Base-by-base conservation (phyloP, 2,113 vertebrate species). In the Oryzias curvinotus region DNA sequence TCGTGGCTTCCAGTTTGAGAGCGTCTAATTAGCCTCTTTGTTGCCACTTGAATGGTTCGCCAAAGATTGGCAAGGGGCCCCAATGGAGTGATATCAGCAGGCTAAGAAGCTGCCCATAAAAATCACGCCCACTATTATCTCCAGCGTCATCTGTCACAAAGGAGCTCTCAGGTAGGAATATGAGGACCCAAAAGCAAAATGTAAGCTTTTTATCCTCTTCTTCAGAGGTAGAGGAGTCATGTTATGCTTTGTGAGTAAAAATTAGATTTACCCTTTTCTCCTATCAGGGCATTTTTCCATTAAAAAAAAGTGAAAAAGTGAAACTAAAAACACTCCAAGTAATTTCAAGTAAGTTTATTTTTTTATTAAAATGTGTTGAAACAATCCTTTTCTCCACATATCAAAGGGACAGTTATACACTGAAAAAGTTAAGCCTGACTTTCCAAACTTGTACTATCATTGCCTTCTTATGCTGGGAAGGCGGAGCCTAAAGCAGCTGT, bases 1-100 rank as follows among this genome's bases (percentile, higher is more conserved):
- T 79, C 62, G 71, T 77, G 13, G 81, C 85, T 91, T 87, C 88
- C 73, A 85, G 84, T 53, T 62, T 84, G 64, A 85, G 85, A 87
- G 89, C 83, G 85, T 88, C 89, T 93, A 88, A 88, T 92, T 92
- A 91, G 88, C 89, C 89, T 88, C 88, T 94, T 92, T 84, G 88
- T 91, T 90, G 90, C 79, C 61, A 81, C 86, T 85, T 87, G 89
- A 88, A 83, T 59, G 62, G 80, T 61, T 80, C 49, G 69, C 88
- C 86, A 74, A 61, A 87, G 86, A 73, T 57, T 55, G 79, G 84
- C 62, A 52, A 89, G 86, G 80, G 85, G 84, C 83, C 90, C 84
- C 54, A 16, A 62, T 52, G 73, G 89, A 92, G 88, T 55, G 42
- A 68, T 77, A 74, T n/a, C n/a, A 70, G 83, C 77, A 84, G 61